Percentiles rank a stretch among this genome's conserved stretches.
Evolutionary conservation across 2,888 invertebrate species (phyloP).

Genomic region (Cerceris rybyensis): DNA sequence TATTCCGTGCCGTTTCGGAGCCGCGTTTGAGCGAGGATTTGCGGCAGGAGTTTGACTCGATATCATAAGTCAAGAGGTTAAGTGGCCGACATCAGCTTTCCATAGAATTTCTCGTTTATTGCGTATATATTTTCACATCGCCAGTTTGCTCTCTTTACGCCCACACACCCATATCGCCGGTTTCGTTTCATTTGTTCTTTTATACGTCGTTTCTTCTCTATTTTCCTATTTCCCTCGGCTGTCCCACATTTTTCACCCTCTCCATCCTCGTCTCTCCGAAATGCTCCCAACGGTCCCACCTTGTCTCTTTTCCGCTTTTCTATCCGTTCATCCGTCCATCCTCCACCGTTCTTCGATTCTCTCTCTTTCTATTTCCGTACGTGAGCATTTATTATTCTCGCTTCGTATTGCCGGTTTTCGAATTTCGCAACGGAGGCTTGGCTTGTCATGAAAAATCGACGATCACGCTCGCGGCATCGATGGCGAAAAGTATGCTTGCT

Average conservation of each 20-base stretch:
- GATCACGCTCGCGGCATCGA: slow-evolving; percentile 32
- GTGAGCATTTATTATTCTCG: slow-evolving; percentile 38
- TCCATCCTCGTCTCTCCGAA: not conserved
- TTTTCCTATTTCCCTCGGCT: slow-evolving; percentile 1
- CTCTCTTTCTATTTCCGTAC: slow-evolving; percentile 3
- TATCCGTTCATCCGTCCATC: not conserved
- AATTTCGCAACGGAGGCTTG: slow-evolving; percentile 39
- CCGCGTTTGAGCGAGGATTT: too few relatives aligned
- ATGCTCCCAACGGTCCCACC: not conserved
- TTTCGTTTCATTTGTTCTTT: slow-evolving; percentile 2
- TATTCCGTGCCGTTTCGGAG: too few relatives aligned
- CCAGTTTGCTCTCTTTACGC: not conserved
- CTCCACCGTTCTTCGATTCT: not conserved
- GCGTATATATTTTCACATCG: slow-evolving; percentile 17
- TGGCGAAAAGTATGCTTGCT: slow-evolving; percentile 30
- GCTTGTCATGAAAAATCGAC: slow-evolving; percentile 55
- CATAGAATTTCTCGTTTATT: slow-evolving; percentile 36
- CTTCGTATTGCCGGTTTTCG: slow-evolving; percentile 38
- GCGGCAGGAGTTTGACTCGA: not conserved
- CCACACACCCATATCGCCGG: not conserved
- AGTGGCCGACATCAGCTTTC: slow-evolving; percentile 34
- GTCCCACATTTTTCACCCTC: slow-evolving; percentile 13
- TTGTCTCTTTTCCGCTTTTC: not conserved
- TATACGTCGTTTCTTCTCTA: not conserved
- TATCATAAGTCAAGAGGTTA: slow-evolving; percentile 11